Evolutionary conservation across 2,113 vertebrate genomes (phyloP).

Genomic region (Sardina pilchardus): DNA sequence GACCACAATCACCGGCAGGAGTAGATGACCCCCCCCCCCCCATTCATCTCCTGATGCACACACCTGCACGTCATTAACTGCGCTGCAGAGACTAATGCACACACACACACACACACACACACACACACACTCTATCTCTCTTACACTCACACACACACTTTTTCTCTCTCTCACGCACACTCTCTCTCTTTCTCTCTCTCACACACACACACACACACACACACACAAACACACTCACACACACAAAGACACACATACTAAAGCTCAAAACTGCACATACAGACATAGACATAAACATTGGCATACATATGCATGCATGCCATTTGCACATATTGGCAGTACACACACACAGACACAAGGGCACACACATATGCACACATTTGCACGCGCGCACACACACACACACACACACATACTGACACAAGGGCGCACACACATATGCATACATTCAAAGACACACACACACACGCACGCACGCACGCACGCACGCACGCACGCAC

Average conservation of each 20-base stretch:
- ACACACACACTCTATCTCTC: neutral
- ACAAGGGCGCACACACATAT: too few species aligned
- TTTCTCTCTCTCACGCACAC: too few species aligned
- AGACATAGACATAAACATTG: neutral
- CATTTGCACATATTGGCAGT: neutral
- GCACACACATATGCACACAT: neutral
- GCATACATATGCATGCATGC: neutral
- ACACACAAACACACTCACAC: neutral
- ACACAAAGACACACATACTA: neutral
- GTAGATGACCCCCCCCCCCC: conserved; percentile 31
- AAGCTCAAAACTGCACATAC: neutral
- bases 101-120: conserved; percentile 39
- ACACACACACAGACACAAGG: neutral
- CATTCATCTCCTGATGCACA: conserved; percentile 62
- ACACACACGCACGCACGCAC: neutral
- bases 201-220: too few species aligned
- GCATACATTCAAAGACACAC: neutral
- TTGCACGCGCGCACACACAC: neutral
- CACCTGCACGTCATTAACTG: conserved; percentile 91
- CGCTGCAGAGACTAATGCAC: conserved; percentile 71
- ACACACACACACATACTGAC: neutral
- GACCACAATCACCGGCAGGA: too few species aligned
- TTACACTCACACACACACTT: neutral
- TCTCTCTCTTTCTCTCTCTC: too few species aligned
- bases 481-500: too few species aligned